Percentiles rank a stretch among this genome's conserved stretches.
phyloP scores from a whole-genome alignment of 2,797 vertebrate species.

The Syncerus caffer region DNA sequence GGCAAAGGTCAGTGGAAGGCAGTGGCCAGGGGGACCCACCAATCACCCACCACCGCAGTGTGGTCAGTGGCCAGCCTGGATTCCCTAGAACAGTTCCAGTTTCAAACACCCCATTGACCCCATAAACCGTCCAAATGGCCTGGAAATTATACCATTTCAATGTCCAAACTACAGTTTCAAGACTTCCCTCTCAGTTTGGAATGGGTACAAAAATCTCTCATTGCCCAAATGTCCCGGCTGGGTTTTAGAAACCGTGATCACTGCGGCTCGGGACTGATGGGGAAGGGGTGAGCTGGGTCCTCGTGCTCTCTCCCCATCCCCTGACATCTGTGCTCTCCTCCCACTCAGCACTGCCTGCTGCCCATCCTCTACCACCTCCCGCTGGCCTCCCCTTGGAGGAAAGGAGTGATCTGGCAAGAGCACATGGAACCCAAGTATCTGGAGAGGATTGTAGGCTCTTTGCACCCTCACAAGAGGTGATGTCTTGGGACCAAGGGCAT shows the following conservation, averaged over 20 bases:
- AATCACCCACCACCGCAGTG: neutral
- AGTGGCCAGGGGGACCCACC: neutral
- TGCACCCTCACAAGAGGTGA: neutral
- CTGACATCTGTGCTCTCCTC: neutral
- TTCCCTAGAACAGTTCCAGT: neutral
- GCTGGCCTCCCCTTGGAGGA: neutral
- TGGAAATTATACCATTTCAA: neutral
- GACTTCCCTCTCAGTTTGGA: neutral
- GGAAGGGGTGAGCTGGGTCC: neutral
- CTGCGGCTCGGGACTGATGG: neutral
- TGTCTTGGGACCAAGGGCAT: neutral
- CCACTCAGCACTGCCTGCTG: fast-evolving
- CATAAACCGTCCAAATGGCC: neutral
- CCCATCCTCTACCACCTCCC: neutral
- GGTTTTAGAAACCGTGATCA: neutral
- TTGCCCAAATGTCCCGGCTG: neutral
- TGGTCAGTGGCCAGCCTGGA: neutral
- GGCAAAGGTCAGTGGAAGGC: neutral
- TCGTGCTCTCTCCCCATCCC: fast-evolving
- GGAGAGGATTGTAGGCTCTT: neutral
- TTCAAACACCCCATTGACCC: neutral
- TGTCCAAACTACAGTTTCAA: neutral
- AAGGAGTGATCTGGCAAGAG: neutral
- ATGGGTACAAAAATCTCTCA: neutral
- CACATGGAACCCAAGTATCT: neutral